A percentile compares a stretch with the other conserved stretches of the same genome.
phyloP scores from a whole-genome alignment of 1,140 invertebrate species.

The Drosophila busckii region DNA sequence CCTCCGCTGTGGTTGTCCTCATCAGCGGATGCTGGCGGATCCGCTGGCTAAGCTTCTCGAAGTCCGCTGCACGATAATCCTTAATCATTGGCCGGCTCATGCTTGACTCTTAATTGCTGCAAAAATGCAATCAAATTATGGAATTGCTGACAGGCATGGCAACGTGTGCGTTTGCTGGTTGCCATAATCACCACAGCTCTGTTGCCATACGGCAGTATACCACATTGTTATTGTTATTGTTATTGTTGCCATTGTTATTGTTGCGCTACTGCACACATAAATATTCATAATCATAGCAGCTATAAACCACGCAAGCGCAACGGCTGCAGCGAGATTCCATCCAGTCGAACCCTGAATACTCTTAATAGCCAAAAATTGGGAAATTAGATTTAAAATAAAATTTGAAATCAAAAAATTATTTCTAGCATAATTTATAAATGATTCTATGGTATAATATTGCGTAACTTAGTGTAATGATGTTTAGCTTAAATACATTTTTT shows the following conservation, averaged over 20 bases:
- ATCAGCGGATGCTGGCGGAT: conserved; percentile 53
- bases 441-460: too few species aligned
- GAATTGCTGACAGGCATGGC: background rate
- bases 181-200: conserved; percentile 16
- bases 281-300: conserved; percentile 34
- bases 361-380: too few species aligned
- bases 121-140: background rate
- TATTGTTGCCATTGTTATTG: too few species aligned
- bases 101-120: background rate
- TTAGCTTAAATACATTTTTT: too few species aligned
- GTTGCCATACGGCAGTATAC: conserved; percentile 30
- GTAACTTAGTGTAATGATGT: too few species aligned
- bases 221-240: too few species aligned
- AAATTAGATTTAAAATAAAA: too few species aligned
- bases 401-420: too few species aligned
- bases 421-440: too few species aligned
- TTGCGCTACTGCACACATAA: conserved; percentile 51
- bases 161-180: conserved; percentile 31
- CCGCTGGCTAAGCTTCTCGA: conserved; percentile 44
- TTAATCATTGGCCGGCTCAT: conserved; percentile 45
- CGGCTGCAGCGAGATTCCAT: conserved; percentile 1
- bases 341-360: background rate
- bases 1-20: conserved; percentile 15
- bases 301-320: conserved; percentile 33
- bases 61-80: conserved; percentile 55